Evolutionary conservation across 2,888 invertebrate species (phyloP).

Genomic region (Antheraea yamamai): DNA sequence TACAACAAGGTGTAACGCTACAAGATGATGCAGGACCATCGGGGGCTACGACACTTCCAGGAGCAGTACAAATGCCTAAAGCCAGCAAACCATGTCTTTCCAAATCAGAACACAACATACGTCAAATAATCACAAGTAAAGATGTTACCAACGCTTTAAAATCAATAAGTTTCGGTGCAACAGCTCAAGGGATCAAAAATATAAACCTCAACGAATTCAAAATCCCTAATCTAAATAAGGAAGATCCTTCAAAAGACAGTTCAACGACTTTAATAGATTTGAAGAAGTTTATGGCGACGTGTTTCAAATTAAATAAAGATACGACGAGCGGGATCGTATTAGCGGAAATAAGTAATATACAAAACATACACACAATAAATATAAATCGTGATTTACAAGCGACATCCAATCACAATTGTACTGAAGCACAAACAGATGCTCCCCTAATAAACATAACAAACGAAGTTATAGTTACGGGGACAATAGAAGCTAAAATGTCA

Average conservation of each 20-base stretch:
- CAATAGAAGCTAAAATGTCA: constrained; percentile 49
- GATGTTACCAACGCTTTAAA: constrained; percentile 67
- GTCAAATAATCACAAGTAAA: constrained; percentile 63
- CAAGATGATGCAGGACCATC: constrained; percentile 69
- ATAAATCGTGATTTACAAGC: constrained; percentile 40
- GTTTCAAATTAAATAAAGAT: constrained; percentile 64
- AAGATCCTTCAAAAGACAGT: constrained; percentile 41
- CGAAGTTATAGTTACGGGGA: constrained; percentile 56
- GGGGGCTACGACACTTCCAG: constrained; percentile 54
- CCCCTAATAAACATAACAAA: constrained; percentile 39
- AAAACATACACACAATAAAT: constrained; percentile 44
- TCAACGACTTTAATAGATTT: constrained; percentile 60
- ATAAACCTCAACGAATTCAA: constrained; percentile 54
- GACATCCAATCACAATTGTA: constrained; percentile 43
- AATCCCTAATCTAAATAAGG: constrained; percentile 49
- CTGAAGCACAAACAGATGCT: constrained; percentile 44
- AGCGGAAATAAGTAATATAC: constrained; percentile 47
- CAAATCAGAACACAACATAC: constrained; percentile 71
- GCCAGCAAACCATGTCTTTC: constrained; percentile 57
- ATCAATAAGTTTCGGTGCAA: constrained; percentile 57
- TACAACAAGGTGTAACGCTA: constrained; percentile 24
- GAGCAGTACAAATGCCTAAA: constrained; percentile 49
- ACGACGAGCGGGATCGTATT: constrained; percentile 34
- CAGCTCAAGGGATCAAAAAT: constrained; percentile 41
- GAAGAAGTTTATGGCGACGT: constrained; percentile 68